Conservation (phyloP, 2,888 invertebrate genomes). For the Hirtodrosophila histrioides region DNA sequence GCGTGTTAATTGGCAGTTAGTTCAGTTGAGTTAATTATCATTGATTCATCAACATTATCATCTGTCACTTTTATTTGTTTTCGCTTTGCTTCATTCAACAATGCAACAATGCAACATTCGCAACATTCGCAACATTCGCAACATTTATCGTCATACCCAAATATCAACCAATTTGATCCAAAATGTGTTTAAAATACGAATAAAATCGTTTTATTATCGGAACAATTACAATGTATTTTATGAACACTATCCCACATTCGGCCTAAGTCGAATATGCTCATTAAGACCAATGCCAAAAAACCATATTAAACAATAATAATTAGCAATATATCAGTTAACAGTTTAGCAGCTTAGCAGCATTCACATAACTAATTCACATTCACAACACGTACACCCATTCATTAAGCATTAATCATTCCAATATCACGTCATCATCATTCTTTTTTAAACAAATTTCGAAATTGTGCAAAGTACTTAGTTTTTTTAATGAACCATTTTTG, state of each 20-base stretch:
- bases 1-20: constrained; percentile 67
- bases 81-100: constrained; percentile 52
- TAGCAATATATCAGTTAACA: constrained; percentile 16
- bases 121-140: constrained; percentile 22
- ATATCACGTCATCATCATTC: constrained; percentile 18
- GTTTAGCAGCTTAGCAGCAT: constrained; percentile 43
- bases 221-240: background rate
- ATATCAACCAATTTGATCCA: too few species aligned
- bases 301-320: constrained; percentile 4
- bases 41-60: constrained; percentile 46
- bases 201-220: background rate
- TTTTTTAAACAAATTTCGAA: constrained; percentile 67
- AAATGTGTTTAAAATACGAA: background rate
- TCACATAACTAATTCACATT: constrained; percentile 37
- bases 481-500: constrained; percentile 77
- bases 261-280: constrained; percentile 39
- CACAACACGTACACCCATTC: constrained; percentile 47
- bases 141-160: constrained; percentile 10
- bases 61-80: constrained; percentile 39
- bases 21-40: constrained; percentile 55
- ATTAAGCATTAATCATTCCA: constrained; percentile 31
- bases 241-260: constrained; percentile 12
- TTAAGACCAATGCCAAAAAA: constrained; percentile 13
- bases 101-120: constrained; percentile 24
- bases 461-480: constrained; percentile 76